Conservation (phyloP, 2,797 vertebrate genomes). For the Chloroceryle amazona region DNA sequence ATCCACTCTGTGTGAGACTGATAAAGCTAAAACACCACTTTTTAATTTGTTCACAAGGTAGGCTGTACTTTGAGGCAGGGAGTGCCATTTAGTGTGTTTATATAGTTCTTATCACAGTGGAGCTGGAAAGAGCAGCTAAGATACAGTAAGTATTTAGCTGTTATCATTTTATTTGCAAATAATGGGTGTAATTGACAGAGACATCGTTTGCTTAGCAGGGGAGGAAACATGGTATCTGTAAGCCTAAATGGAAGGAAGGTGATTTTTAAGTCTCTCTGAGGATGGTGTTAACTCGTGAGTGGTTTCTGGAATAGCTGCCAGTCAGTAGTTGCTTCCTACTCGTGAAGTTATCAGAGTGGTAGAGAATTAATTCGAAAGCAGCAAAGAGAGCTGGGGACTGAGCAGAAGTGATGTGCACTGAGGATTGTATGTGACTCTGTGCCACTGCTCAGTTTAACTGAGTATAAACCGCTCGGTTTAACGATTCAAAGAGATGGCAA, state of each 20-base stretch:
- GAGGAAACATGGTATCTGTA: neutral
- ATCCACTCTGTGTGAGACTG: neutral
- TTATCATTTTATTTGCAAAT: conserved; percentile 24
- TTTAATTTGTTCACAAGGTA: neutral
- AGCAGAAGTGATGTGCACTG: neutral
- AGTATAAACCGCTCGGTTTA: no score
- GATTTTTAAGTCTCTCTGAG: neutral
- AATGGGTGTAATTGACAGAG: neutral
- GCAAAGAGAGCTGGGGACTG: neutral
- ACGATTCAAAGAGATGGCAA: neutral
- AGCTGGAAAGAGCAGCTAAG: neutral
- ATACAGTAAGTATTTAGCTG: neutral
- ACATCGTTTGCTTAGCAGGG: neutral
- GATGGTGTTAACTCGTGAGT: neutral
- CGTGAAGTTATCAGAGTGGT: neutral
- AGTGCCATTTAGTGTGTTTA: neutral
- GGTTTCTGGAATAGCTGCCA: neutral
- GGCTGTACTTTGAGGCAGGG: neutral
- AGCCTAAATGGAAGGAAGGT: neutral
- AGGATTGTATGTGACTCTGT: neutral
- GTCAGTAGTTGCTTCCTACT: neutral
- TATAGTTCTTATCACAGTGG: neutral
- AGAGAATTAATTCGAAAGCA: neutral
- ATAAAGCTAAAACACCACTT: neutral
- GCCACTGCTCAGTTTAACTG: neutral